These are phyloP conservation scores for Acanthornis magna DNA, from an alignment of 2,797 vertebrate species.

Conservation along the genomic window DNA sequence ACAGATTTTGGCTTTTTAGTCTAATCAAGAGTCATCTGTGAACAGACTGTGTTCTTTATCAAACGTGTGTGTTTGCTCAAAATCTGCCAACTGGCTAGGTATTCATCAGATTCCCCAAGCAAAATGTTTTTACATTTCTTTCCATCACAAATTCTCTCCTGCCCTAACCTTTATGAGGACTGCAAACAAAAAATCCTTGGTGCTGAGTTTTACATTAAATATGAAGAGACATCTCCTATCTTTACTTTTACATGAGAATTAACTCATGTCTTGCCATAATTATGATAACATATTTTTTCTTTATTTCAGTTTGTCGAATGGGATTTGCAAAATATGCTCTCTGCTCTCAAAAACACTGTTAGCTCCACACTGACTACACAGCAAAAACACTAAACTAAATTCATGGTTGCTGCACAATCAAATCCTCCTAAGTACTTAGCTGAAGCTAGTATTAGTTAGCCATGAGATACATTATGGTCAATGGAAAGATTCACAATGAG, in stretches of 20 bases:
- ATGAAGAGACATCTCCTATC: background rate
- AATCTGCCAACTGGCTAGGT: conserved; percentile 51
- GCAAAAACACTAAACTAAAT: background rate
- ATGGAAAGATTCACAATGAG: background rate
- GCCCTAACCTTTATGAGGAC: background rate
- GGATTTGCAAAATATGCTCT: background rate
- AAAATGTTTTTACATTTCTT: conserved; percentile 41
- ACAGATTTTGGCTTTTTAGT: conserved; percentile 12
- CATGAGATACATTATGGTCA: background rate
- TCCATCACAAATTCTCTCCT: background rate
- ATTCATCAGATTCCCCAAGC: background rate
- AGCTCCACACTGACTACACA: background rate
- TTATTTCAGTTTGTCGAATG: background rate
- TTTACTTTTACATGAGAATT: background rate
- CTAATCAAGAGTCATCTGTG: background rate
- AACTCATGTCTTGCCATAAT: background rate
- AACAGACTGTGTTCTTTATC: conserved; percentile 45
- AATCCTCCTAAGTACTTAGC: background rate
- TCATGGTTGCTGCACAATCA: background rate
- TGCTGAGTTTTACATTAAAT: background rate
- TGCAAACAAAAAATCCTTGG: background rate
- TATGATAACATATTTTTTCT: background rate
- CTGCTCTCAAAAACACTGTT: background rate
- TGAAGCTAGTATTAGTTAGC: background rate
- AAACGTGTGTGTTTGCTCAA: conserved; percentile 17